These are phyloP conservation scores for Antheraea pernyi DNA, from an alignment of 1,140 invertebrate species.

Conservation along the genomic window DNA sequence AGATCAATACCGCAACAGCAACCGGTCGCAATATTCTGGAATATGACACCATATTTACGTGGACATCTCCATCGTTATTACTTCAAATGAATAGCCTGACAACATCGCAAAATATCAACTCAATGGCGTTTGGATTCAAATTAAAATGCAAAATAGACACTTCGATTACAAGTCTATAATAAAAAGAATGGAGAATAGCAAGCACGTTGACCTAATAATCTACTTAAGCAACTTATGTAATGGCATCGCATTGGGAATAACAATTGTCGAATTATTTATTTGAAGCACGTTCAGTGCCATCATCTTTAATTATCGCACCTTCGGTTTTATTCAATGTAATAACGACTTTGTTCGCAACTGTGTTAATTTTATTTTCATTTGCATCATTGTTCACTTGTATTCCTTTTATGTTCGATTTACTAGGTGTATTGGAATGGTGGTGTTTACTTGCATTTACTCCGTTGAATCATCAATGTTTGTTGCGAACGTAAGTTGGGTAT, in stretches of 20 bases:
- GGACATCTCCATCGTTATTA: background rate
- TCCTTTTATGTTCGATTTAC: constrained; percentile 9
- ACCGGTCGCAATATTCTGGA: background rate
- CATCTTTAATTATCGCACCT: constrained; percentile 45
- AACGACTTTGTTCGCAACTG: constrained; percentile 20
- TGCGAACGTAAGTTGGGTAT: constrained; percentile 31
- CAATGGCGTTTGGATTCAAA: constrained; percentile 2
- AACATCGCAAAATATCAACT: constrained; percentile 4
- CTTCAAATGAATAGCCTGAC: background rate
- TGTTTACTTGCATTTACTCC: constrained; percentile 39
- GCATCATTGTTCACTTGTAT: constrained; percentile 14
- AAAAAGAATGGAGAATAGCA: constrained; percentile 43
- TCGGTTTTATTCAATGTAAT: constrained; percentile 16
- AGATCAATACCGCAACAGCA: background rate
- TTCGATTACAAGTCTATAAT: constrained; percentile 34
- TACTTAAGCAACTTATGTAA: constrained; percentile 57
- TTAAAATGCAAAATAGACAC: constrained; percentile 18
- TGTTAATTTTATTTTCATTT: constrained; percentile 11
- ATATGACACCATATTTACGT: constrained; percentile 1
- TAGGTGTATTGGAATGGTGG: constrained; percentile 36
- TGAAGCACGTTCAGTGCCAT: constrained; percentile 44
- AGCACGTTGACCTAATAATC: constrained; percentile 57
- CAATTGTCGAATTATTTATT: constrained; percentile 44
- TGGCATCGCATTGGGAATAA: constrained; percentile 41
- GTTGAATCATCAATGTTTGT: constrained; percentile 42